These are phyloP conservation scores for Scaptomyza hsui DNA, from an alignment of 1,140 invertebrate species.

Conservation along the genomic window DNA sequence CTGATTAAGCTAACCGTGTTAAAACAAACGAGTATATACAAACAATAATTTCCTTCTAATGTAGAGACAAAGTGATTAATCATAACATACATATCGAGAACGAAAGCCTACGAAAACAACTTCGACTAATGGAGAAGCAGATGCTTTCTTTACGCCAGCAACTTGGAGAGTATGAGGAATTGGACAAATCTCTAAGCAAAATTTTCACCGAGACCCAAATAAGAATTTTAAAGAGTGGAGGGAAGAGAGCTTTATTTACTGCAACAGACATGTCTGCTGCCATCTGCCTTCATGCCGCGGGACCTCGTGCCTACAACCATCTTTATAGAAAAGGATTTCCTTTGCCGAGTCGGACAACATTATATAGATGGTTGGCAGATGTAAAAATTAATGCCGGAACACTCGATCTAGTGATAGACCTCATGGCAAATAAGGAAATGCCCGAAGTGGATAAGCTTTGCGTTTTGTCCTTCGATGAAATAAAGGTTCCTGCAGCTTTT, in stretches of 20 bases:
- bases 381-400: constrained; percentile 5
- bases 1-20: constrained; percentile 20
- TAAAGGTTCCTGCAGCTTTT: too few species aligned
- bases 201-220: too few species aligned
- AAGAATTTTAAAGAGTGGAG: background rate
- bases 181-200: too few species aligned
- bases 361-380: constrained; percentile 20
- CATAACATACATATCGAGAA: too few species aligned
- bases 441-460: constrained; percentile 18
- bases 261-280: constrained; percentile 1
- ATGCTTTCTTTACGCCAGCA: too few species aligned
- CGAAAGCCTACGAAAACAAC: too few species aligned
- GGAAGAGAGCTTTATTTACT: background rate
- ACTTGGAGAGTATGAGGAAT: too few species aligned
- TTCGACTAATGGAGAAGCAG: too few species aligned
- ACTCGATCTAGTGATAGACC: background rate
- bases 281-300: constrained; percentile 12
- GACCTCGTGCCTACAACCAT: constrained; percentile 31
- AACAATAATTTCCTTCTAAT: background rate
- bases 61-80: too few species aligned
- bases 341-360: constrained; percentile 1
- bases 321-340: constrained; percentile 24
- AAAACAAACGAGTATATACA: background rate
- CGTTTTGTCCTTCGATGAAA: constrained; percentile 29
- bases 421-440: constrained; percentile 1